Conservation (phyloP, 2,797 vertebrate genomes). For the Tragopan temminckii region DNA sequence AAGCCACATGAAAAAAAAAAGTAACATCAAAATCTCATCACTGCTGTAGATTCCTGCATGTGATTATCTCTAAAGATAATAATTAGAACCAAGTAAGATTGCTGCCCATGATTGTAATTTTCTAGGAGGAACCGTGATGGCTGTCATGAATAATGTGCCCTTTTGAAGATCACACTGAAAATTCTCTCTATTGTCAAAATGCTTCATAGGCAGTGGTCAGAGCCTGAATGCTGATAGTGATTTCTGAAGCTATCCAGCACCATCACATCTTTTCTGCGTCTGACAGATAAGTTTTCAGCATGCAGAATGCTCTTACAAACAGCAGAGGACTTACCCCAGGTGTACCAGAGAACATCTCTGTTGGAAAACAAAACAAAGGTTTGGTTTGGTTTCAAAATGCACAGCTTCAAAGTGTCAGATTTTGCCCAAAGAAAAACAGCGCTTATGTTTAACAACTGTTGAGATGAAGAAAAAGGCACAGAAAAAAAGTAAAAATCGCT, state of each 20-base stretch:
- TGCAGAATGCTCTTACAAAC: background rate
- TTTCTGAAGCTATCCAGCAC: background rate
- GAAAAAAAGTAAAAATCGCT: background rate
- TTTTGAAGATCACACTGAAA: conserved; percentile 29
- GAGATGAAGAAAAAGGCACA: conserved; percentile 24
- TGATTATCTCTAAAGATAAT: background rate
- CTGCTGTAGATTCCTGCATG: background rate
- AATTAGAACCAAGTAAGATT: conserved; percentile 19
- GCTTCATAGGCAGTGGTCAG: background rate
- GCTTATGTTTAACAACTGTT: conserved; percentile 6
- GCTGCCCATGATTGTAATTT: background rate
- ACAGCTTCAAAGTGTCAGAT: conserved; percentile 17
- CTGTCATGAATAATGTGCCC: background rate
- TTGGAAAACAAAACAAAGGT: conserved; percentile 18
- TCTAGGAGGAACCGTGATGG: background rate
- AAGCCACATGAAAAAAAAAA: background rate
- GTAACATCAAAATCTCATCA: background rate
- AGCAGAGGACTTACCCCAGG: conserved; percentile 8
- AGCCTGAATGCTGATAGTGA: background rate
- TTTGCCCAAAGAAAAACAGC: background rate
- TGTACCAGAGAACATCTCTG: background rate
- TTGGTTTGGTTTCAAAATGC: background rate
- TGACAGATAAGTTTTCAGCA: background rate
- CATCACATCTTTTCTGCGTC: background rate
- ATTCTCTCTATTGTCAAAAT: conserved; percentile 16